Evolutionary conservation across 2,888 invertebrate genomes (phyloP).

Genomic region (Heliothis peltigera): DNA sequence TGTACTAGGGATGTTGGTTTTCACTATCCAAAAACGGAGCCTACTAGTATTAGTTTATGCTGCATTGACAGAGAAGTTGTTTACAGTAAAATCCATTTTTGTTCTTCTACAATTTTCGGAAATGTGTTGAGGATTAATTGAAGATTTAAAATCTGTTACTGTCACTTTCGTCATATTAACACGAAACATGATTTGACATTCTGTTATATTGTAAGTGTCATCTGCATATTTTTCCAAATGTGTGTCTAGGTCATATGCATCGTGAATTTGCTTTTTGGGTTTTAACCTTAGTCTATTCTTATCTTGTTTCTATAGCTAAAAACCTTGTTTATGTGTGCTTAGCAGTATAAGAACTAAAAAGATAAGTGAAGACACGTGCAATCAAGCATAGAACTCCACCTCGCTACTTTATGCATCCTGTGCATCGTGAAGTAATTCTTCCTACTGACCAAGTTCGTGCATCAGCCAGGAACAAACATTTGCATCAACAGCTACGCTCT

Average conservation of each 20-base stretch:
- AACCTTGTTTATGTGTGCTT: not conserved
- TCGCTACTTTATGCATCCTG: slow-evolving; percentile 35
- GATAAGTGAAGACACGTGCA: slow-evolving; percentile 13
- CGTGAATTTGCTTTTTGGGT: slow-evolving; percentile 8
- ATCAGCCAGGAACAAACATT: slow-evolving; percentile 42
- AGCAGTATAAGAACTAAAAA: slow-evolving; percentile 6
- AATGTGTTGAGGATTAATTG: too few species aligned
- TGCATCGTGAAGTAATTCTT: slow-evolving; percentile 21
- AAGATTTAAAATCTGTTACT: too few species aligned
- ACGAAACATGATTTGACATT: slow-evolving; percentile 39
- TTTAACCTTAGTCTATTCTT: not conserved
- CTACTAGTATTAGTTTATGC: not conserved
- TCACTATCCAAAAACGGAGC: not conserved
- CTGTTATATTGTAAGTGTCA: slow-evolving; percentile 47
- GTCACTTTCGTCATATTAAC: slow-evolving; percentile 47
- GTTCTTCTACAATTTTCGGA: too few species aligned
- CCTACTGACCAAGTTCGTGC: slow-evolving; percentile 40
- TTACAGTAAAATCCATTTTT: not conserved
- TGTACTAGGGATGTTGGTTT: not conserved
- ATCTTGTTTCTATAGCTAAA: not conserved
- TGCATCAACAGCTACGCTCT: slow-evolving; percentile 51
- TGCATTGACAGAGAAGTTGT: too few species aligned
- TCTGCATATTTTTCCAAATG: slow-evolving; percentile 49
- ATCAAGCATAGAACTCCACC: slow-evolving; percentile 41
- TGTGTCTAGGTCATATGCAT: slow-evolving; percentile 61